phyloP scores from a whole-genome alignment of 2,888 invertebrate genomes.

The Dolomedes plantarius region DNA sequence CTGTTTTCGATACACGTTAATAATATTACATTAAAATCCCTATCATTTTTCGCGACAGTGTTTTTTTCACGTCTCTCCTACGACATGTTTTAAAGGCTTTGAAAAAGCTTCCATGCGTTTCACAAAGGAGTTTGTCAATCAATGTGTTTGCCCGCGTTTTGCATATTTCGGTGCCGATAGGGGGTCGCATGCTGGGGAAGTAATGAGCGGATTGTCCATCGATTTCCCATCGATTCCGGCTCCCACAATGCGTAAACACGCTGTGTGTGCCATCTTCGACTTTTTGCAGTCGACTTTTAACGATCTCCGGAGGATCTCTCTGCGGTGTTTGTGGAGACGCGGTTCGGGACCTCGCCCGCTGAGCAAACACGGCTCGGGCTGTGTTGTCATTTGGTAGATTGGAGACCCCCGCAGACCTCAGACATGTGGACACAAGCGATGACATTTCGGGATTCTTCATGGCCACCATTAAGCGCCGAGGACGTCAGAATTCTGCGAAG shows the following conservation, averaged over 20 bases:
- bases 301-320: not conserved
- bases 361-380: conserved; percentile 28
- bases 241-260: no score
- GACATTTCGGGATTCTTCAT: conserved; percentile 45
- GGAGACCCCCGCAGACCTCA: conserved; percentile 48
- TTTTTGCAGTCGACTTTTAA: not conserved
- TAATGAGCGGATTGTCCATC: conserved; percentile 3
- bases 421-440: conserved; percentile 64
- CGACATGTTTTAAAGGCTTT: no score
- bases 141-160: not conserved
- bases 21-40: no score
- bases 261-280: not conserved
- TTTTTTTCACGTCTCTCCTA: no score
- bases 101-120: no score
- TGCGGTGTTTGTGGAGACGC: not conserved
- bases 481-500: no score
- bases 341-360: conserved; percentile 51
- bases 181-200: not conserved
- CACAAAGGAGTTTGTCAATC: not conserved
- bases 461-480: conserved; percentile 1
- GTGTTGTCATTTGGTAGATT: conserved; percentile 62
- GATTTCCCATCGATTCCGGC: not conserved
- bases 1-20: no score
- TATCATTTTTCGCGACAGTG: no score
- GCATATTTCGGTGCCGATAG: not conserved